These are phyloP conservation scores for Oreocharis arfaki DNA, from an alignment of 2,113 vertebrate species.

Conservation along the genomic window DNA sequence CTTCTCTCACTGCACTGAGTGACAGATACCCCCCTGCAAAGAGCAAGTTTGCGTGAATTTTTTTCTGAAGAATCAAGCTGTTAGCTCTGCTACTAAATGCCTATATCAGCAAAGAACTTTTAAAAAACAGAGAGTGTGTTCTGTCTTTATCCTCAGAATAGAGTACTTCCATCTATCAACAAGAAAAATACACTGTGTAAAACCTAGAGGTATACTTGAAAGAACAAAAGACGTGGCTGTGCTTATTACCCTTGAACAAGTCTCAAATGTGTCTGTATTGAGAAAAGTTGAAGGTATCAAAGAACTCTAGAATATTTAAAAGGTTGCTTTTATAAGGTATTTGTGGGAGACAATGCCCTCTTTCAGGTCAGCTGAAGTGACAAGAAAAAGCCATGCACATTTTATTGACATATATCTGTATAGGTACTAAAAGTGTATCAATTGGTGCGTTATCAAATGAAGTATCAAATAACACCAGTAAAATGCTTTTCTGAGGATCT, in stretches of 20 bases:
- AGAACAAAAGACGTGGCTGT: background rate
- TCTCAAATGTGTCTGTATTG: background rate
- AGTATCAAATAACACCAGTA: background rate
- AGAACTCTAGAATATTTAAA: background rate
- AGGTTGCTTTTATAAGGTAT: background rate
- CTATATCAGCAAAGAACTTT: slow-evolving; percentile 46
- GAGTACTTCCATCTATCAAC: background rate
- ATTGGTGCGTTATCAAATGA: background rate
- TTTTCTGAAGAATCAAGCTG: slow-evolving; percentile 53
- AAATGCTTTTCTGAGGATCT: background rate
- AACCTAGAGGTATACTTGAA: slow-evolving; percentile 9
- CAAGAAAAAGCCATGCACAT: background rate
- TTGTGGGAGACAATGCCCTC: background rate
- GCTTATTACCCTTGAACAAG: background rate
- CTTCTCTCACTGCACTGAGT: background rate
- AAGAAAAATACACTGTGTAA: background rate
- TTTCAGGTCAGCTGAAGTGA: background rate
- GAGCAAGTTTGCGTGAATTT: background rate
- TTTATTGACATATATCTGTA: background rate
- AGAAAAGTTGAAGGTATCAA: background rate
- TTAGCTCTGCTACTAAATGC: slow-evolving; percentile 34
- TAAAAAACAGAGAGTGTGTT: background rate
- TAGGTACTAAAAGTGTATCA: background rate
- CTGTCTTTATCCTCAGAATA: slow-evolving; percentile 8
- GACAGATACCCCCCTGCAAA: background rate